A percentile compares a stretch with the other conserved stretches of the same genome.
Evolutionary conservation across 2,888 invertebrate species (phyloP).

Genomic region (Gymnosoma rotundatum): DNA sequence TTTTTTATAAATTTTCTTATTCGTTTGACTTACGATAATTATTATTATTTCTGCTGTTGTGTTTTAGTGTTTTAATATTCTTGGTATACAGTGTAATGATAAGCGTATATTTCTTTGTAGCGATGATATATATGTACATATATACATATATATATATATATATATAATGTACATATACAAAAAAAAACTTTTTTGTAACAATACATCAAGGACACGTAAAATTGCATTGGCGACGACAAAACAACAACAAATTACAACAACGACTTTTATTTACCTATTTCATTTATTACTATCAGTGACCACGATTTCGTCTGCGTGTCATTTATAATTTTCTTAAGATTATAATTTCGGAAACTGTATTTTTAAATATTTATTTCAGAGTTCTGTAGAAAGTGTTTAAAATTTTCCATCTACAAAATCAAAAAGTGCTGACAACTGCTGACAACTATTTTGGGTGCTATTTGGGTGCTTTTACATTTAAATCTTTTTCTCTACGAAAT

Average conservation of each 20-base stretch:
- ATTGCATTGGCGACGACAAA: conserved; percentile 70
- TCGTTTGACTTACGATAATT: conserved; percentile 37
- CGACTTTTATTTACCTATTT: conserved; percentile 50
- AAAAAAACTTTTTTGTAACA: conserved; percentile 68
- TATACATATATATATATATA: too few relatives aligned
- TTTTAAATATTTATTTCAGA: too few relatives aligned
- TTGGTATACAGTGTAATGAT: conserved; percentile 64
- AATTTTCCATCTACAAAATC: too few relatives aligned
- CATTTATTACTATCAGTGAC: too few relatives aligned
- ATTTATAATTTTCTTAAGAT: too few relatives aligned
- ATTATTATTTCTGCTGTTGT: conserved; percentile 45
- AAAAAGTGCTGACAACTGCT: too few relatives aligned
- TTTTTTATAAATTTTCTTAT: conserved; percentile 21
- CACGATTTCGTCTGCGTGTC: too few relatives aligned
- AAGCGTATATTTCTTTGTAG: conserved; percentile 72
- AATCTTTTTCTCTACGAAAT: too few relatives aligned
- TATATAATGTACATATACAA: conserved; percentile 54
- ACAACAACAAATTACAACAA: conserved; percentile 61
- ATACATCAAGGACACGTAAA: conserved; percentile 72
- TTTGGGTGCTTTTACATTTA: too few relatives aligned
- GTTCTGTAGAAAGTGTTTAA: too few relatives aligned
- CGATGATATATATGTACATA: conserved; percentile 49
- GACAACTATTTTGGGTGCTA: too few relatives aligned
- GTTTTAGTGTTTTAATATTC: conserved; percentile 47
- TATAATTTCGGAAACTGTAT: too few relatives aligned